Base-by-base conservation (phyloP, 2,888 invertebrate genomes). In the Acanthosepion esculentum region DNA sequence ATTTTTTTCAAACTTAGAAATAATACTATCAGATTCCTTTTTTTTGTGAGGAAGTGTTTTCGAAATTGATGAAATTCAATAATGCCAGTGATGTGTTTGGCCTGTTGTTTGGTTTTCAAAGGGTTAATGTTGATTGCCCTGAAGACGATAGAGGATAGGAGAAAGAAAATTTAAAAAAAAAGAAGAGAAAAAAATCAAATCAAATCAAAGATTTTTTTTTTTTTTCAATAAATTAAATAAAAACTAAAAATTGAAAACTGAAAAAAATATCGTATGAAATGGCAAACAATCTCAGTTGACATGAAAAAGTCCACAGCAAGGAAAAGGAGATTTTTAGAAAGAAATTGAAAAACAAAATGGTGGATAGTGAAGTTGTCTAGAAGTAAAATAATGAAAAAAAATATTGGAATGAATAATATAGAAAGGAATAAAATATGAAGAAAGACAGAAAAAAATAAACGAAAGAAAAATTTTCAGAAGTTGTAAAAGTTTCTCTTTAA, bases 51-150 rank as follows among this genome's bases (percentile, higher is more conserved):
- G n/a, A 78, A 78, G n/a, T 78, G n/a, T 78, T n/a, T 78, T n/a
- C n/a, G 18, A n/a, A 78, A 78, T 78, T 78, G 78, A 78, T 78
- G 78, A 78, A 78, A 78, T 78, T 78, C n/a, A n/a, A n/a, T 78
- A 78, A 78, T 78, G 78, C n/a, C 78, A 78, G 78, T n/a, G 78
- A 15, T n/a, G 12, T n/a, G n/a, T 78, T 78, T 78, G n/a, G 78
- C 12, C 78, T 5, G n/a, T 78, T 78, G n/a, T 78, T 78, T 78
- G 78, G 12, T 78, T 78, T n/a, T 78, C n/a, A 78, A 78, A 78
- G 78, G n/a, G 78, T 78, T 78, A 78, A 78, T 78, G 78, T n/a
- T n/a, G 78, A 78, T 78, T 78, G n/a, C n/a, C 78, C n/a, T n/a
- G n/a, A 78, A 78, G 78, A 12, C 18, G 78, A 78, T 78, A n/a